Evolutionary conservation across 2,113 vertebrate genomes (phyloP).

Genomic region (Dromas ardeola): DNA sequence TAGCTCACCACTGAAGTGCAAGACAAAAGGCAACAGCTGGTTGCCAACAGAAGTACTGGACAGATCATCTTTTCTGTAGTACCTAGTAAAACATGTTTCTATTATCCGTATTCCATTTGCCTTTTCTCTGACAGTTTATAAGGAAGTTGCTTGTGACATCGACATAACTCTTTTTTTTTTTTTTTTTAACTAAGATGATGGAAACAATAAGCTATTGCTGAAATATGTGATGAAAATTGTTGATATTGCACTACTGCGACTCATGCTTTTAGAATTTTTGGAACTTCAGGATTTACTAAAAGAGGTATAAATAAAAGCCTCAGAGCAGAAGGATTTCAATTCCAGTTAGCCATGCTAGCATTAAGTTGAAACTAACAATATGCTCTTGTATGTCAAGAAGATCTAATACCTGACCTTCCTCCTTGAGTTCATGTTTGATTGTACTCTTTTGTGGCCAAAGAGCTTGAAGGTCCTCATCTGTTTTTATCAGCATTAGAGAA

Average conservation of each 20-base stretch:
- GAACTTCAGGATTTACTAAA: background rate
- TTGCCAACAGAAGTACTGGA: background rate
- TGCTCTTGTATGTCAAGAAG: background rate
- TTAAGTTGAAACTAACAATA: background rate
- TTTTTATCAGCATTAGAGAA: background rate
- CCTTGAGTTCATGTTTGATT: background rate
- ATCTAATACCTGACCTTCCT: background rate
- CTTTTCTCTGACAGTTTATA: background rate
- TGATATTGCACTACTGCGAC: background rate
- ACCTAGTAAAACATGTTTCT: background rate
- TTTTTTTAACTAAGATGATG: background rate
- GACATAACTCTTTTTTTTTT: background rate
- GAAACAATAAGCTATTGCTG: background rate
- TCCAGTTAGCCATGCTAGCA: background rate
- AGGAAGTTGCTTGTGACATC: background rate
- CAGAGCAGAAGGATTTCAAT: background rate
- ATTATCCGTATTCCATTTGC: background rate
- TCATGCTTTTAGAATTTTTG: conserved; percentile 1
- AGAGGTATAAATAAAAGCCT: background rate
- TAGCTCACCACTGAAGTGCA: background rate
- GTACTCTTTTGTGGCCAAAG: background rate
- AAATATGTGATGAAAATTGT: background rate
- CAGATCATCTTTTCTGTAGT: background rate
- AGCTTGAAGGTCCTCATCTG: background rate
- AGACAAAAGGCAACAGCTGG: background rate